Evolutionary conservation across 2,888 invertebrate genomes (phyloP).

Genomic region (Himalopsyche kuldschensis): DNA sequence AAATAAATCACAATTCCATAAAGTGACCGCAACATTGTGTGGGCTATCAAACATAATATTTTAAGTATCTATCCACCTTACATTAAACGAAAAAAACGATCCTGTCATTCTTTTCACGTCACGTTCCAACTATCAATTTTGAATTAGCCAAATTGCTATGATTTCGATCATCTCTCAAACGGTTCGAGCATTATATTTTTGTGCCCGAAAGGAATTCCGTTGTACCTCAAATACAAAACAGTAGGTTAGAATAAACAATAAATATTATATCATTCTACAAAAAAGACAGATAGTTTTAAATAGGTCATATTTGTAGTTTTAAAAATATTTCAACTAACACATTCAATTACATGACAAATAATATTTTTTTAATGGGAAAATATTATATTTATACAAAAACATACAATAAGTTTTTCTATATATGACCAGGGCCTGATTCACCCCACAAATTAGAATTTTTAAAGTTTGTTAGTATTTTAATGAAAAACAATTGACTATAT

Average conservation of each 20-base stretch:
- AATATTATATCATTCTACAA: background rate
- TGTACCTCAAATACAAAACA: background rate
- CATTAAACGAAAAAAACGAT: background rate
- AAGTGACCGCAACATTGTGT: constrained; percentile 10
- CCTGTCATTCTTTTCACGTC: constrained; percentile 31
- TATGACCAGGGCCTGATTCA: too few species aligned
- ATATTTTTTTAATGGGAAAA: too few species aligned
- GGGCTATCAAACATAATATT: background rate
- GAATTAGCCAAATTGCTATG: constrained; percentile 64
- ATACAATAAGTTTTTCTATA: too few species aligned
- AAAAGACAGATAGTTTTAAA: too few species aligned
- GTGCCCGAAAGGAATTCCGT: background rate
- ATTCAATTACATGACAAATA: too few species aligned
- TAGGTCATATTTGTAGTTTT: too few species aligned
- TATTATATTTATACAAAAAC: too few species aligned
- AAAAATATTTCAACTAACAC: too few species aligned
- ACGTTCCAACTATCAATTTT: constrained; percentile 59
- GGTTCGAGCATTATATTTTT: constrained; percentile 13
- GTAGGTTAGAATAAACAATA: background rate
- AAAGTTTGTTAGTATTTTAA: too few species aligned
- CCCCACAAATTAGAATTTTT: too few species aligned
- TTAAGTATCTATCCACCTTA: background rate
- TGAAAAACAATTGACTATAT: too few species aligned
- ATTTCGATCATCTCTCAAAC: constrained; percentile 46
- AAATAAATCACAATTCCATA: background rate